Conservation (phyloP, 2,797 vertebrate species). For the Lates japonicus region DNA sequence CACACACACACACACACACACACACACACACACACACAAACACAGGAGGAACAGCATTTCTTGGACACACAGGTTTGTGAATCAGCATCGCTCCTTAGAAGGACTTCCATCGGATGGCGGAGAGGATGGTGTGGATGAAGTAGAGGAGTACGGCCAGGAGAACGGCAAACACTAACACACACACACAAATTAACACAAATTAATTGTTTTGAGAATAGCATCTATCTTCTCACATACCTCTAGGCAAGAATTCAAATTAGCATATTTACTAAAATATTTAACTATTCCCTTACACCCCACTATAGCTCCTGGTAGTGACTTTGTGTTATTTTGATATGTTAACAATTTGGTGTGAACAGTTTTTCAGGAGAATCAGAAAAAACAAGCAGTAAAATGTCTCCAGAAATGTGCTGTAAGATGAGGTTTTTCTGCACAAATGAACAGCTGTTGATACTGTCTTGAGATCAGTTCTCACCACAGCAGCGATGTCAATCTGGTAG, state of each 20-base stretch:
- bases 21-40: conserved; percentile 7
- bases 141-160: conserved; percentile 78
- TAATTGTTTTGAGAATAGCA: background rate
- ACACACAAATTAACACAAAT: background rate
- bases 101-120: conserved; percentile 83
- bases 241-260: background rate
- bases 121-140: conserved; percentile 85
- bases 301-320: background rate
- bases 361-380: background rate
- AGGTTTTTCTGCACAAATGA: background rate
- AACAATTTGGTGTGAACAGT: background rate
- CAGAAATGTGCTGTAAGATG: background rate
- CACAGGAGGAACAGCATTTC: background rate
- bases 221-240: too few species aligned
- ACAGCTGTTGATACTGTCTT: background rate
- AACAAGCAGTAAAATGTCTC: background rate
- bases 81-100: conserved; percentile 66
- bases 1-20: background rate
- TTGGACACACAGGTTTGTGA: background rate
- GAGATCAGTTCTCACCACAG: conserved; percentile 78
- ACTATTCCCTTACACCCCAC: background rate
- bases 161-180: conserved; percentile 81
- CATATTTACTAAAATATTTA: background rate
- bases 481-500: conserved; percentile 83
- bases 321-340: background rate